Evolutionary conservation across 2,797 vertebrate species (phyloP), one percentile per base, ranked within the genome.

Genomic region (Acanthiza pusilla): DNA sequence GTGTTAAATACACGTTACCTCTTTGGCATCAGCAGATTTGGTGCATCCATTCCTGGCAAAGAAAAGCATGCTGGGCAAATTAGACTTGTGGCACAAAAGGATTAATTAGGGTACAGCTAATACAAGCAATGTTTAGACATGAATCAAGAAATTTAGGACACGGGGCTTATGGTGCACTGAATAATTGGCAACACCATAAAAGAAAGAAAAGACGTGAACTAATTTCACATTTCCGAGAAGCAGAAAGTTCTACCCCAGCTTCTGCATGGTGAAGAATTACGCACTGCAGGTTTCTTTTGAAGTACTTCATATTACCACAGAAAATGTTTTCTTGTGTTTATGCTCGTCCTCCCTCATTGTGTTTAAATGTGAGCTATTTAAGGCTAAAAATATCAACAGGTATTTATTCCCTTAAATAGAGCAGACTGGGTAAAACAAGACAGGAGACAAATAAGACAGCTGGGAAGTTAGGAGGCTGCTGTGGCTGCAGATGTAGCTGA

Each of bases 101-200:
- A 94, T 95, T 95, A 91, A 96, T 94, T 89, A 95, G 76, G 84
- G 83, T 94, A 95, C 70, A 94, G 91, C 85, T 94, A 94, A 94
- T 94, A 88, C 86, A 91, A 96, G 88, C 70, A 74, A 34, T 67
- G 83, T 88, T 96, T 95, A 95, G 89, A 94, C 91, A 84, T 13
- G 89, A 94, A 81, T 79, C 62, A 93, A 93, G 91, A 88, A 90
- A 94, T 93, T 95, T 81, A 86, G 94, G 94, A 91, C 83, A 50
- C 0, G 0, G 66, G 55, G 82, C 50, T 96, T 95, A 96, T 12
- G 40, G 65, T 50, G 38, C 43, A 43, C 61, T 83, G 77, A 92
- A 79, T 86, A 93, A 90, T 61, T 94, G 89, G 67, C 91, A 85
- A 34, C 38, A 55, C 13, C 36, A 67, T 45, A 85, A 79, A 90